Conservation (phyloP, 2,888 invertebrate genomes). For the Limulus polyphemus region DNA sequence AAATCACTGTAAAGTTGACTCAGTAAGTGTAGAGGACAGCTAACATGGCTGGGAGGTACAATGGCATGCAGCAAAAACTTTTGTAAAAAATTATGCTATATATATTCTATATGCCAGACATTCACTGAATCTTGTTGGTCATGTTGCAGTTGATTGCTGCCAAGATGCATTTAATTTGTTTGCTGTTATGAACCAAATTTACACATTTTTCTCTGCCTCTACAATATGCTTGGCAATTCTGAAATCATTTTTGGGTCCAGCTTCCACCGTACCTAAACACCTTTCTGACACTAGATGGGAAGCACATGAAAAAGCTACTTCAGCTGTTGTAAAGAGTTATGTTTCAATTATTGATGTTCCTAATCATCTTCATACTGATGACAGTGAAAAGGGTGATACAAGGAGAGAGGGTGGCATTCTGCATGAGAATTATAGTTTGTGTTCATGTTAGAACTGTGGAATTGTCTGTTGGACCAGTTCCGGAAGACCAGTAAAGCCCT, state of each 20-base stretch:
- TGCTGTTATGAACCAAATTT: neutral
- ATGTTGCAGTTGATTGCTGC: neutral
- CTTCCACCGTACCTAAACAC: neutral
- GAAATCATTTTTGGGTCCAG: neutral
- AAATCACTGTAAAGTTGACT: no score
- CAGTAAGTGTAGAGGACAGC: no score
- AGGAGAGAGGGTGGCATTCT: neutral
- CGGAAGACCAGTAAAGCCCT: neutral
- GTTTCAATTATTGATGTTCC: neutral
- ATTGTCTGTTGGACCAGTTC: neutral
- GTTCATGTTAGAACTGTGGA: neutral
- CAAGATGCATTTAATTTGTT: neutral
- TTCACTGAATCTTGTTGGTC: neutral
- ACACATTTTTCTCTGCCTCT: conserved; percentile 1
- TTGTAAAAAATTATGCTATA: neutral
- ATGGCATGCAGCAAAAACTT: no score
- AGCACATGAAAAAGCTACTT: neutral
- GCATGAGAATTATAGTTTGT: neutral
- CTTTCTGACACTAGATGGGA: conserved; percentile 1
- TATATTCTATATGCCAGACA: neutral
- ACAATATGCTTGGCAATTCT: neutral
- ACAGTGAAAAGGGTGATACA: neutral
- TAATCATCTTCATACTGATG: neutral
- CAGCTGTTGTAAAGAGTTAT: neutral
- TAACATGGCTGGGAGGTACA: no score